A percentile compares a stretch with the other conserved stretches of the same genome.
phyloP scores from a whole-genome alignment of 1,140 invertebrate genomes.

The Euschistus heros region DNA sequence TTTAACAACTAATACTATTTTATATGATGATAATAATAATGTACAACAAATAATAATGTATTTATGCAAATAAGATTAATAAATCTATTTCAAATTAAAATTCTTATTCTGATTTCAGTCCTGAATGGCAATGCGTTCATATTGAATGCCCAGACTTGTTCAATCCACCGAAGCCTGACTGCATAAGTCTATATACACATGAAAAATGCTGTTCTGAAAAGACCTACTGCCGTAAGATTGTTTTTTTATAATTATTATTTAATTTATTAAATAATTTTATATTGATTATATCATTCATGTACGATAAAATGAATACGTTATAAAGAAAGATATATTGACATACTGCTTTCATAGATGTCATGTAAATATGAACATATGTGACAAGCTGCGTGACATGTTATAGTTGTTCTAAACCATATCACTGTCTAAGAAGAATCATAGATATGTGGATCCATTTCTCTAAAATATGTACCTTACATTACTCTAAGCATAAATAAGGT shows the following conservation, averaged over 20 bases:
- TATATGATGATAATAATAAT: no score
- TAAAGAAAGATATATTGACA: no score
- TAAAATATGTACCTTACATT: neutral
- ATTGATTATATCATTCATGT: no score
- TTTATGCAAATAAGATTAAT: no score
- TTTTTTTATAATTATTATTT: neutral
- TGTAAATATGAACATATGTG: no score
- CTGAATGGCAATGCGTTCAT: neutral
- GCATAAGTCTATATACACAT: neutral
- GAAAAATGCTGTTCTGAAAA: constrained; percentile 2
- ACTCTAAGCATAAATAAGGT: neutral
- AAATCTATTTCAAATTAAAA: no score
- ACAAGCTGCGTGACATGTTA: no score
- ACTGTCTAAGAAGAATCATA: neutral
- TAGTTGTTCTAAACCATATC: neutral
- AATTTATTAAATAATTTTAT: neutral
- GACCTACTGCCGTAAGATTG: constrained; percentile 4
- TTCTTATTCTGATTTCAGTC: neutral
- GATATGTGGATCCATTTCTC: neutral
- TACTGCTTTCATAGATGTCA: no score
- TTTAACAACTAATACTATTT: no score
- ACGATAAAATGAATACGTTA: no score
- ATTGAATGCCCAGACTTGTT: constrained; percentile 10
- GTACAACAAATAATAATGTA: no score
- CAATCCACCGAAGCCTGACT: neutral